phyloP scores from a whole-genome alignment of 2,113 vertebrate species.

The Shinisaurus crocodilurus region DNA sequence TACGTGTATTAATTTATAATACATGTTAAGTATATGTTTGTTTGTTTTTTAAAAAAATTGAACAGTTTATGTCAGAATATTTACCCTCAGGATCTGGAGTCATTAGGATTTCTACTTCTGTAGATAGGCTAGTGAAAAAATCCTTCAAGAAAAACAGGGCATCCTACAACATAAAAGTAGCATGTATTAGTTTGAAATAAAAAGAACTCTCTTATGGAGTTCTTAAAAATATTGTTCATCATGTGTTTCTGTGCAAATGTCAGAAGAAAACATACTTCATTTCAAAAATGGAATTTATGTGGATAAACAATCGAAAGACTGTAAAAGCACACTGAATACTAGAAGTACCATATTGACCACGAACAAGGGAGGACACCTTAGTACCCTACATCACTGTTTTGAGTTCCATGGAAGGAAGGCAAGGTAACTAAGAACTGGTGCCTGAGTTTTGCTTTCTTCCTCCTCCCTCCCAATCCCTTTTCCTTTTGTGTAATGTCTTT shows the following conservation, averaged over 20 bases:
- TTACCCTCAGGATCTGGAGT: slow-evolving; percentile 94
- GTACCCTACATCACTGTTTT: neutral
- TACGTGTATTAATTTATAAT: neutral
- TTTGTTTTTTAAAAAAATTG: neutral
- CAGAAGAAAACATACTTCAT: neutral
- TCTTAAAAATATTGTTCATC: neutral
- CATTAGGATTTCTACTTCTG: slow-evolving; percentile 92
- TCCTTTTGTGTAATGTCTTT: no score
- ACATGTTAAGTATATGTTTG: accelerated
- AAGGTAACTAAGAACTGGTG: no score
- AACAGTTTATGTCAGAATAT: neutral
- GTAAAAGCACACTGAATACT: no score
- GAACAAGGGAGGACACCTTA: no score
- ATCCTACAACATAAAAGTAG: slow-evolving; percentile 80
- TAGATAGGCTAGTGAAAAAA: slow-evolving; percentile 92
- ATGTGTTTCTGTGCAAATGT: neutral
- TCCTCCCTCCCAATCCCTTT: no score
- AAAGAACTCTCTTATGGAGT: neutral
- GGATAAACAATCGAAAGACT: no score
- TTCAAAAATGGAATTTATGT: no score
- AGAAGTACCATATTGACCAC: no score
- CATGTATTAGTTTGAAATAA: slow-evolving; percentile 2
- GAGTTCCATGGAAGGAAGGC: neutral
- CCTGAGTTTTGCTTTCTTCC: no score
- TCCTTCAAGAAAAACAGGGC: slow-evolving; percentile 98